These are phyloP conservation scores for Argentina silus DNA, from an alignment of 2,797 vertebrate genomes.

Conservation along the genomic window DNA sequence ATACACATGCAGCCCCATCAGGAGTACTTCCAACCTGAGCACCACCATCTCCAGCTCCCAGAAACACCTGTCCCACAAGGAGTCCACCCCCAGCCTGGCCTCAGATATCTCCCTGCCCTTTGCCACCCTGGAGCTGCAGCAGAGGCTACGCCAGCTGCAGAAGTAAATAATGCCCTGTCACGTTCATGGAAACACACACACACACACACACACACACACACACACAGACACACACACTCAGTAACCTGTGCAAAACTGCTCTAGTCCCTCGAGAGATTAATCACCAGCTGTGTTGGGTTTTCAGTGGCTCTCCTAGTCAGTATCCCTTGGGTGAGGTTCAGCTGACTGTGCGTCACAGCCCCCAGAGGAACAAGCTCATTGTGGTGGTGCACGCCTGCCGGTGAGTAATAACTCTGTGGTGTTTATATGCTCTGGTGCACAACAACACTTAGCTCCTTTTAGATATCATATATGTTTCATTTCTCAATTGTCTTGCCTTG, in stretches of 20 bases:
- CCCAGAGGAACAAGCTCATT: conserved; percentile 96
- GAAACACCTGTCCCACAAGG: conserved; percentile 83
- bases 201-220: not conserved
- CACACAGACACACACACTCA: not conserved
- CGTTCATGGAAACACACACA: not conserved
- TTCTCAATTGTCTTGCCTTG: no score
- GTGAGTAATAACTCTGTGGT: conserved; percentile 68
- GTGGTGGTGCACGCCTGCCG: conserved; percentile 95
- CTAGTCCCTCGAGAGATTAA: no score
- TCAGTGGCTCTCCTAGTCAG: conserved; percentile 87
- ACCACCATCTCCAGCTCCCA: conserved; percentile 80
- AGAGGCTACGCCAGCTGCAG: conserved; percentile 89
- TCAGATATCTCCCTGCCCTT: conserved; percentile 93
- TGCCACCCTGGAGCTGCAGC: conserved; percentile 90
- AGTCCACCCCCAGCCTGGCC: conserved; percentile 93
- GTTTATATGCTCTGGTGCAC: not conserved
- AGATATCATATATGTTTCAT: no score
- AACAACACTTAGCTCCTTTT: not conserved
- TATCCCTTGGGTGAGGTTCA: conserved; percentile 94
- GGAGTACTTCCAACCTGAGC: conserved; percentile 81
- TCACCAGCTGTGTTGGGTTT: conserved; percentile 48
- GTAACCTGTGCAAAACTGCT: not conserved
- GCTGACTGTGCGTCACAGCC: conserved; percentile 93
- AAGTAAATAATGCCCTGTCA: conserved; percentile 78
- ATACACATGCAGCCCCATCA: conserved; percentile 72